Percentiles rank a stretch among this genome's conserved stretches.
These are phyloP conservation scores for Pluvianellus socialis DNA, from an alignment of 2,113 vertebrate species.

Conservation along the genomic window DNA sequence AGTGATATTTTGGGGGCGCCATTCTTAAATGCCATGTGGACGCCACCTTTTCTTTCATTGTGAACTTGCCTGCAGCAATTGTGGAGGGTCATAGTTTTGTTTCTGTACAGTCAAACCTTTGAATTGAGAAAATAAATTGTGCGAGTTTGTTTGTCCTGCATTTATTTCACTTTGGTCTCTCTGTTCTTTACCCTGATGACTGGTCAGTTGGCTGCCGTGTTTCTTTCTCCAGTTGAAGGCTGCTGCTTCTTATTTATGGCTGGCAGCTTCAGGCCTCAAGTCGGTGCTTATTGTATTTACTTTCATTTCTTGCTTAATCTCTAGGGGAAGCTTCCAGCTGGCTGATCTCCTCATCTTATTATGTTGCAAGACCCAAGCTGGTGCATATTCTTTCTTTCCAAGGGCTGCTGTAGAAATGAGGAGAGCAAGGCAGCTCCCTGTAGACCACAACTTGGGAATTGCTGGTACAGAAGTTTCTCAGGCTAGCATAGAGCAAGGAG, in stretches of 20 bases:
- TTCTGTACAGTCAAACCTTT: not conserved
- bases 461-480: not conserved
- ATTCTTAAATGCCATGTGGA: not conserved
- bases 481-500: not conserved
- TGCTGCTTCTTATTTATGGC: not conserved
- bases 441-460: not conserved
- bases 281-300: not conserved
- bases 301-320: conserved; percentile 22
- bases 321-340: not conserved
- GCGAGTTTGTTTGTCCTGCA: not conserved
- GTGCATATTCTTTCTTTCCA: not conserved
- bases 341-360: not conserved
- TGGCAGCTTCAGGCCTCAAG: not conserved
- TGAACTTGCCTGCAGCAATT: not conserved
- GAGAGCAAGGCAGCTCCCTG: not conserved
- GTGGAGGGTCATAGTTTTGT: not conserved
- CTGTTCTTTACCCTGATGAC: not conserved
- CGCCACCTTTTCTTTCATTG: not conserved
- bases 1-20: not conserved
- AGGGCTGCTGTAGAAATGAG: not conserved
- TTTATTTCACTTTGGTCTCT: not conserved
- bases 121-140: not conserved
- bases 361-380: not conserved
- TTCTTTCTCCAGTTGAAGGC: not conserved
- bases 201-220: not conserved